Evolutionary conservation across 2,888 invertebrate species (phyloP), one percentile per base, ranked within the genome.

Genomic region (Resseliella maxima): DNA sequence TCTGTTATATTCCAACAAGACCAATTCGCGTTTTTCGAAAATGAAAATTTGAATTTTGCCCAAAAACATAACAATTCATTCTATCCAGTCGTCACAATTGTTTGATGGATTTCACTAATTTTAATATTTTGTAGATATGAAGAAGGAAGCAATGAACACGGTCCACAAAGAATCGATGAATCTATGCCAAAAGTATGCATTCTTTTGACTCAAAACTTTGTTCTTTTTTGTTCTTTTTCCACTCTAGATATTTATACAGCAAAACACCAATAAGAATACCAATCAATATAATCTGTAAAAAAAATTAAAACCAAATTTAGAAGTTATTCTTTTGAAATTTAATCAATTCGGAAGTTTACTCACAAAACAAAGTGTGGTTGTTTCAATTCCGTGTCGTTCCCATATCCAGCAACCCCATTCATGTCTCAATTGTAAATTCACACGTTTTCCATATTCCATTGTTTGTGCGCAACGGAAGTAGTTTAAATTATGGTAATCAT

Each of bases 361-460:
- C 31, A 72, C 72, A 72, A 18, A 72, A 72, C 15, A n/a, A 31
- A 72, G n/a, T 72, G 31, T 35, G 72, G 5, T n/a, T 72, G 72
- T 72, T 72, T 72, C 72, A n/a, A n/a, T n/a, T 72, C 72, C 72
- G 36, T 72, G 21, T 72, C n/a, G 15, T 72, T 72, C 72, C 72
- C 72, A 72, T 35, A 72, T 72, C 72, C 72, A 72, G 36, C 72
- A 72, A 1, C 6, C 5, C 18, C 15, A 6, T 1, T 35, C 18
- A 72, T 72, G 72, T 72, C 72, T 72, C 35, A 72, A 2, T 72
- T 72, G 72, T 72, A 72, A 72, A 35, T 72, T 72, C n/a, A 72
- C n/a, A 72, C 35, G 31, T 72, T 72, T 72, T 35, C 72, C 72
- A 72, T 72, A 72, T 72, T 72, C 2, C 2, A 1, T 3, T 72